A percentile compares a stretch with the other conserved stretches of the same genome.
Conservation (phyloP, 37 sponge, comb jelly and placozoan genomes). For the Halisarca cf. caerulea region DNA sequence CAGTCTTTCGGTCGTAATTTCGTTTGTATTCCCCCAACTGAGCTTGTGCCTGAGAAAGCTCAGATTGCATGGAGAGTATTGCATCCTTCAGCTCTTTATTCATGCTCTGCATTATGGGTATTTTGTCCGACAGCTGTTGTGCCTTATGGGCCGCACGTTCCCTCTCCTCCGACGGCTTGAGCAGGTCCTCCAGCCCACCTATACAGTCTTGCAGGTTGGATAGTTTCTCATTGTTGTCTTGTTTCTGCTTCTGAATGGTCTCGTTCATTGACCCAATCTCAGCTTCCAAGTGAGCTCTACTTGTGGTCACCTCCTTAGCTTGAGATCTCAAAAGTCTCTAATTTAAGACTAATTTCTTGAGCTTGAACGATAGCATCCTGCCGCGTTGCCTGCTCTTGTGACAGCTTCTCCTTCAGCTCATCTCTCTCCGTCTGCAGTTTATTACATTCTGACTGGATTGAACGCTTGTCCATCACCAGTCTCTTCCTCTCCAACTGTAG, state of each 20-base stretch:
- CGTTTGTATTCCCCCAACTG: neutral
- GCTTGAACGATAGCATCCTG: conserved; percentile 16
- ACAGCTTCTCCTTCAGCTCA: conserved; percentile 14
- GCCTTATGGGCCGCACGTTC: neutral
- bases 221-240: neutral
- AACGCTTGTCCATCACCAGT: conserved; percentile 44
- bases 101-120: neutral
- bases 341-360: conserved; percentile 3
- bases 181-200: neutral
- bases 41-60: neutral
- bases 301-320: too few relatives aligned
- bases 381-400: conserved; percentile 1
- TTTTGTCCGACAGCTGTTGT: neutral
- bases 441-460: conserved; percentile 43
- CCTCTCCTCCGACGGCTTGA: conserved; percentile 10
- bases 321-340: neutral
- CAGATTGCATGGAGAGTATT: neutral
- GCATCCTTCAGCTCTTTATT: conserved; percentile 22
- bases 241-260: neutral
- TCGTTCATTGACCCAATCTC: conserved; percentile 15
- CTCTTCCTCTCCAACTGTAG: conserved; percentile 39
- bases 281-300: neutral
- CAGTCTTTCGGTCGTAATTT: conserved; percentile 18
- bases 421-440: conserved; percentile 22
- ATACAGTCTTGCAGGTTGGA: neutral